Evolutionary conservation across 1,140 invertebrate species (phyloP), one percentile per base, ranked within the genome.

Genomic region (Babylonia areolata): DNA sequence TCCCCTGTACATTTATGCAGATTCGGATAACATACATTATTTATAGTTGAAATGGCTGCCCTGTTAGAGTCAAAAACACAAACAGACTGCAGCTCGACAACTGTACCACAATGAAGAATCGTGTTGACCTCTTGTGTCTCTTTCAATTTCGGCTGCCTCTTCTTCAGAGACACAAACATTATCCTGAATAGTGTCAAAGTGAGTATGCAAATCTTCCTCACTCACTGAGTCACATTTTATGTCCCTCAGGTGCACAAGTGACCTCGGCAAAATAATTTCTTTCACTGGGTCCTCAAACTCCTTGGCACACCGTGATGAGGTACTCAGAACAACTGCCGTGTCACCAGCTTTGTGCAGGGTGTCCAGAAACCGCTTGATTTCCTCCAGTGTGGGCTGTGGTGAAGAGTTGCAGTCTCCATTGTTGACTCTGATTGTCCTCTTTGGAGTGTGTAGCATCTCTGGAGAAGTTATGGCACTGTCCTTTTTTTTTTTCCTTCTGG

Each of bases 21-120:
- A 11, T 20, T 33, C 3, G 73, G 54, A 39, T 86, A 88, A 20
- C 87, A 85, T 40, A 69, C 54, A 40, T 83, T 73, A 12, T 15
- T 77, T 42, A 75, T 80, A 1, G 83, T 71, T 12, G 71, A 23
- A 75, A 84, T 84, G n/a, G 85, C 81, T 54, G 87, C 81, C 28
- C 15, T 28, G 77, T 85, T 81, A 15, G 42, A 28, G 39, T 80
- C 39, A 35, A 54, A 83, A 51, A 33, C 46, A 3, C 33, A 17
- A 2, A 84, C 54, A 46, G 17, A 73, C 46, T 64, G 81, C 87
- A 39, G 46, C 86, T n/a, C 87, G 82, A 40, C 78, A 71, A 39
- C 71, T 28, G 69, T 40, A 88, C 87, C 84, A 86, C 58, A 73
- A 31, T n/a, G 77, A 71, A 77, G 79, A 58, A 5, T 80, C 71